A percentile compares a stretch with the other conserved stretches of the same genome.
Conservation (phyloP, 2,113 vertebrate species). For the Perca schrenkii region DNA sequence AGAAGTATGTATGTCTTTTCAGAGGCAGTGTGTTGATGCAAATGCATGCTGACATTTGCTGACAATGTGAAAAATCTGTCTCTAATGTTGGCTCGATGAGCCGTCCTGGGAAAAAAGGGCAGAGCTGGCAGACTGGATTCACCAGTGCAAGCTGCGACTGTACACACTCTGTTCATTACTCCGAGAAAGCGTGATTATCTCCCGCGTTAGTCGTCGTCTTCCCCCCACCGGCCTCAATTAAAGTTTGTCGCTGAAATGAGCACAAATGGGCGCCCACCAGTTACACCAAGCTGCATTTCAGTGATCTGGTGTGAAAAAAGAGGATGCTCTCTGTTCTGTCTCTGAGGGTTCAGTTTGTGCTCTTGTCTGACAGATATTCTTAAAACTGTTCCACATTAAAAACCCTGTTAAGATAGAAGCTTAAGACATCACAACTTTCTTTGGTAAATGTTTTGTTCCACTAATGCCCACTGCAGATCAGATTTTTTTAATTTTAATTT, state of each 20-base stretch:
- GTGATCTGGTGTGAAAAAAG: conserved; percentile 23
- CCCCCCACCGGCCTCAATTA: conserved; percentile 56
- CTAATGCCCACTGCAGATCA: no score
- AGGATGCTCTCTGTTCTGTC: conserved; percentile 5
- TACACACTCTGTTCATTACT: conserved; percentile 45
- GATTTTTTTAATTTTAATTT: no score
- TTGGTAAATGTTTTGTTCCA: neutral
- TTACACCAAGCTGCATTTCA: conserved; percentile 37
- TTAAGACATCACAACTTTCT: conserved; percentile 2
- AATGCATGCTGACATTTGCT: conserved; percentile 81
- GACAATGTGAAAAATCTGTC: conserved; percentile 77
- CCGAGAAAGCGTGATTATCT: conserved; percentile 53
- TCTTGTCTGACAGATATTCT: neutral
- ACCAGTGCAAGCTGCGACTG: conserved; percentile 37
- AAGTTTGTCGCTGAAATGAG: conserved; percentile 69
- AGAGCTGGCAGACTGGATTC: conserved; percentile 56
- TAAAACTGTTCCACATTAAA: conserved; percentile 1
- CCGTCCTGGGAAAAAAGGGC: conserved; percentile 59
- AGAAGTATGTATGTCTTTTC: conserved; percentile 67
- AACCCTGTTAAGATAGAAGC: neutral
- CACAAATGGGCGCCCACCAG: conserved; percentile 37
- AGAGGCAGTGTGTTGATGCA: conserved; percentile 75
- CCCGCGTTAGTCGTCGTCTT: conserved; percentile 27
- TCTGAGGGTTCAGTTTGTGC: conserved; percentile 1
- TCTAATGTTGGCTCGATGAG: conserved; percentile 79